A percentile compares a stretch with the other conserved stretches of the same genome.
Evolutionary conservation across 92 coral and sea anemone genomes (phyloP).

Genomic region (Blastomussa wellsi): DNA sequence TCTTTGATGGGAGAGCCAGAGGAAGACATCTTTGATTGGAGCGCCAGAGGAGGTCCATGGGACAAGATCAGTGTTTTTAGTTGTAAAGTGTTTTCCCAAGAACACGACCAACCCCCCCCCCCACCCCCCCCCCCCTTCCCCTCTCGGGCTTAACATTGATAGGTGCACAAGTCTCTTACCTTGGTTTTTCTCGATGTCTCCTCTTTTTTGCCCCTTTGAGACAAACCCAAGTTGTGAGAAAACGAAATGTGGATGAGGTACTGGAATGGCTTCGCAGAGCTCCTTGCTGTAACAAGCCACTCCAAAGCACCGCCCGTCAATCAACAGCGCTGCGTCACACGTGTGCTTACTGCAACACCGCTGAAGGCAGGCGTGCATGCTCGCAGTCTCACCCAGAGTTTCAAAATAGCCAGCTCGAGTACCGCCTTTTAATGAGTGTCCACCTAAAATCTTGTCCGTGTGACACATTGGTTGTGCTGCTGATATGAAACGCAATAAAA

Average conservation of each 20-base stretch:
- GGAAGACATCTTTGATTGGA: neutral
- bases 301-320: constrained; percentile 86
- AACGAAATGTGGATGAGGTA: constrained; percentile 84
- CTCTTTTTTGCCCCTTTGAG: constrained; percentile 65
- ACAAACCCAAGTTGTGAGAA: constrained; percentile 71
- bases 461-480: constrained; percentile 43
- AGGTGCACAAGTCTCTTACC: constrained; percentile 11
- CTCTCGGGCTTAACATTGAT: no score
- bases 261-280: constrained; percentile 69
- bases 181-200: constrained; percentile 30
- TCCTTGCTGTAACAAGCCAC: constrained; percentile 79
- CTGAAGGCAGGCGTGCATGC: constrained; percentile 76
- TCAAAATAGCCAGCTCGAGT: constrained; percentile 75
- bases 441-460: constrained; percentile 52
- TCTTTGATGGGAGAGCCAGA: neutral
- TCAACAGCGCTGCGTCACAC: constrained; percentile 79
- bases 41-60: neutral
- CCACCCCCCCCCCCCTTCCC: no score
- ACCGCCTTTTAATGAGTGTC: constrained; percentile 72
- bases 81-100: neutral
- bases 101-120: no score
- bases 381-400: constrained; percentile 62
- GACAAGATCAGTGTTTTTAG: neutral
- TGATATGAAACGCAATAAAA: neutral
- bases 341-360: constrained; percentile 73